Evolutionary conservation across 2,888 invertebrate genomes (phyloP), one percentile per base, ranked within the genome.

Genomic region (Ptilodon capucinus): DNA sequence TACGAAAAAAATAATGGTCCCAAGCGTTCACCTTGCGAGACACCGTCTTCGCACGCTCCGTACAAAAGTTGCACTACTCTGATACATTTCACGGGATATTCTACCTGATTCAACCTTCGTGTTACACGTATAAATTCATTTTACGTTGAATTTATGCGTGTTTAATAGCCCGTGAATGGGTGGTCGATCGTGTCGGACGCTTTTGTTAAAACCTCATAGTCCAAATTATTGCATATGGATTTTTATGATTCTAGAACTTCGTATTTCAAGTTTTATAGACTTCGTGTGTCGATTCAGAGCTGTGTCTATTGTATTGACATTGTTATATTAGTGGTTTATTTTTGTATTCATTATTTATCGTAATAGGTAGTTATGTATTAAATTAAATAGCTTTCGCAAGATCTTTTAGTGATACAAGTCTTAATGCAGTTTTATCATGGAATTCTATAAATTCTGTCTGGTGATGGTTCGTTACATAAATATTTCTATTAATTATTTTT

Each of bases 41-140:
- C 78, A 71, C 81, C 79, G 79, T 79, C 86, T 91, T 91, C 90
- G 88, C 91, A 91, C 84, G 78, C 81, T 74, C 76, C 68, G 69
- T 74, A 73, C 85, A 89, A 91, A 91, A 88, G 77, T 91, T 90
- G 87, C 91, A 91, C 90, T 79, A 68, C 65, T 71, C 74, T 72
- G 91, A 86, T 80, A 91, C 79, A 85, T 90, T 90, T 91, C 88
- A 88, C 90, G 79, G 79, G 77, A 75, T 77, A 79, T 72, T 84
- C 78, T 89, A 87, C 89, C 87, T 89, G 88, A 72, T 75, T 65
- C 71, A 75, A 76, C 81, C 81, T 82, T 78, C 74, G 68, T 60
- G 66, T 66, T 65, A 60, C 68, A 73, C 70, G 74, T 71, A 74
- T 79, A 77, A 78, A 74, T 71, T 60, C 62, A 57, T 71, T 71